Base-by-base conservation (phyloP, 2,888 invertebrate species). In the Globia sparganii region DNA sequence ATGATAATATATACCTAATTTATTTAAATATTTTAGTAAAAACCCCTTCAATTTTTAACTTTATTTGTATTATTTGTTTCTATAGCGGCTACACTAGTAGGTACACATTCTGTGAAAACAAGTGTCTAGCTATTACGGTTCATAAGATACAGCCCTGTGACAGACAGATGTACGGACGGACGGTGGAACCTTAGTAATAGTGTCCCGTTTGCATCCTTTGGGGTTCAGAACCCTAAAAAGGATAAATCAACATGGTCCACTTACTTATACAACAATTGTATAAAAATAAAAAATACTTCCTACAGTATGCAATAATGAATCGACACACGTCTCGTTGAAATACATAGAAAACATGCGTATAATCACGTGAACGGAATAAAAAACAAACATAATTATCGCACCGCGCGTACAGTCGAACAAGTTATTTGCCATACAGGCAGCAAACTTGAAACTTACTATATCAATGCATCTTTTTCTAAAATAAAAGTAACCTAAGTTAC, bases 301-400 rank as follows among this genome's bases (percentile, higher is more conserved):
- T 65, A 71, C 18, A 49, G 28, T 37, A 37, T n/a, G 11, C 34
- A 43, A 46, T 73, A 31, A 73, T 58, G 34, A 74, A 61, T 49
- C n/a, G 49, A 61, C 61, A 75, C 61, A 49, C 43, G 46, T 34
- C 49, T 70, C 40, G 31, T 58, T 69, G 40, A 40, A 61, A 74
- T 61, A n/a, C n/a, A n/a, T n/a, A 61, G 49, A 61, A 49, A 61
- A 40, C 31, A 61, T 40, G 11, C 28, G 31, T 31, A 58, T 13
- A 28, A 28, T 56, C 25, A 40, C 53, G 31, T 43, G 71, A 70
- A 70, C 31, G n/a, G 71, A 73, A 71, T 71, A 28, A 28, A 28
- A 71, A 67, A 37, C 68, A 67, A 64, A 37, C 28, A 15, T 11
- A 25, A n/a, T n/a, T n/a, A n/a, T 53, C 2, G 28, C 21, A 46